Evolutionary conservation across 2,888 invertebrate genomes (phyloP).

Genomic region (Cheilosia vernalis): DNA sequence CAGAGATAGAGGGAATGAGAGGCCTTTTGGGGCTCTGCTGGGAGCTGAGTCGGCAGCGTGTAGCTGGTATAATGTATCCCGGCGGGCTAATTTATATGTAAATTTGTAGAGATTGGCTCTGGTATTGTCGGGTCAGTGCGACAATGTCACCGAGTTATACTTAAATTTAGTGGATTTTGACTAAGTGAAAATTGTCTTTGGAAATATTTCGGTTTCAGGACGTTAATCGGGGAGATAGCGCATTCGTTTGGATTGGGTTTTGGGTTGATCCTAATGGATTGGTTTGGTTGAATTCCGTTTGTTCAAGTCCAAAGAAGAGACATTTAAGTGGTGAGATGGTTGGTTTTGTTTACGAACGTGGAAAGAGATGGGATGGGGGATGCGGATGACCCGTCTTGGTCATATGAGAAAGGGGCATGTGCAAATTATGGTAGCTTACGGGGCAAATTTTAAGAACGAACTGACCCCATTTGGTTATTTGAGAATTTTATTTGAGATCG

Average conservation of each 20-base stretch:
- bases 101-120: constrained; percentile 51
- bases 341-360: no score
- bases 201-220: constrained; percentile 27
- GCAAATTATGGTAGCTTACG: no score
- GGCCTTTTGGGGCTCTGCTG: constrained; percentile 35
- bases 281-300: not conserved
- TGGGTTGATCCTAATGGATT: not conserved
- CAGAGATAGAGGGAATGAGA: not conserved
- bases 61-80: constrained; percentile 48
- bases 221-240: not conserved
- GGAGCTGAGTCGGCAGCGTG: constrained; percentile 44
- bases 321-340: no score
- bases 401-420: no score
- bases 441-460: no score
- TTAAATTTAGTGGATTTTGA: constrained; percentile 62
- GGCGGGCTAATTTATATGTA: constrained; percentile 67
- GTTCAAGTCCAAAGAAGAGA: no score
- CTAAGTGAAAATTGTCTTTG: constrained; percentile 70
- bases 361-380: no score
- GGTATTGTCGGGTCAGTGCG: constrained; percentile 39
- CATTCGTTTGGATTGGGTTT: not conserved
- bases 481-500: no score
- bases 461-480: no score
- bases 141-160: constrained; percentile 57
- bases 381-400: no score